These are phyloP conservation scores for Lepetodrilus schrolli DNA, from an alignment of 2,888 invertebrate species.

Conservation along the genomic window DNA sequence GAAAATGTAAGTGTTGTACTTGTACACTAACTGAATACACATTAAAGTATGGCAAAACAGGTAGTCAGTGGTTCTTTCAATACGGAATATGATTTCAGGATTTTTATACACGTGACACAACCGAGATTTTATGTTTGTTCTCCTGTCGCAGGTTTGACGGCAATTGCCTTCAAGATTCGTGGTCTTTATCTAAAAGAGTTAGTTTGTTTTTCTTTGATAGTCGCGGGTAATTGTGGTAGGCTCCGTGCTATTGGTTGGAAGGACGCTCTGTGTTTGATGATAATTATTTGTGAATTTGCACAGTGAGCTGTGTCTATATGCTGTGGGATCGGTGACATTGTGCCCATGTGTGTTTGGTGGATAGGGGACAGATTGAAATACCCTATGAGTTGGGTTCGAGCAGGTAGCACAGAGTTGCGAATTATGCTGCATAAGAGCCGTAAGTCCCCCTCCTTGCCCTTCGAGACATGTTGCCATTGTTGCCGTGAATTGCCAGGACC, in stretches of 20 bases:
- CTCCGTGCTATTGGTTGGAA: background rate
- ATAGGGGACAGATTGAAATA: constrained; percentile 8
- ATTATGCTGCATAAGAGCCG: constrained; percentile 7
- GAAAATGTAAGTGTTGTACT: too few relatives aligned
- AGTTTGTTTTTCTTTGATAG: constrained; percentile 17
- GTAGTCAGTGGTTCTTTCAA: too few relatives aligned
- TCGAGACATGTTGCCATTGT: background rate
- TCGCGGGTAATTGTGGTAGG: background rate
- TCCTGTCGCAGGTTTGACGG: background rate
- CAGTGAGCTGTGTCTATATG: constrained; percentile 11
- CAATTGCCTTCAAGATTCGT: background rate
- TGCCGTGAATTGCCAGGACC: background rate
- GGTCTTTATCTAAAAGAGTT: constrained; percentile 10
- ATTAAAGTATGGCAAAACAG: too few relatives aligned
- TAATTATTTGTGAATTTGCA: constrained; percentile 31
- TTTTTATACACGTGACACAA: too few relatives aligned
- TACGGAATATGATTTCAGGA: too few relatives aligned
- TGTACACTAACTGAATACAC: too few relatives aligned
- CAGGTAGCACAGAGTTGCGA: constrained; percentile 9
- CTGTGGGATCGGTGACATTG: constrained; percentile 8
- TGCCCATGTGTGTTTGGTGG: background rate
- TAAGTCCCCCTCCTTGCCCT: background rate
- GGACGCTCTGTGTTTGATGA: constrained; percentile 4
- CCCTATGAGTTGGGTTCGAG: background rate
- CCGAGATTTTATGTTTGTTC: background rate